Percentiles rank a stretch among this genome's conserved stretches.
phyloP scores from a whole-genome alignment of 2,888 invertebrate genomes.

The Agrochola circellaris region DNA sequence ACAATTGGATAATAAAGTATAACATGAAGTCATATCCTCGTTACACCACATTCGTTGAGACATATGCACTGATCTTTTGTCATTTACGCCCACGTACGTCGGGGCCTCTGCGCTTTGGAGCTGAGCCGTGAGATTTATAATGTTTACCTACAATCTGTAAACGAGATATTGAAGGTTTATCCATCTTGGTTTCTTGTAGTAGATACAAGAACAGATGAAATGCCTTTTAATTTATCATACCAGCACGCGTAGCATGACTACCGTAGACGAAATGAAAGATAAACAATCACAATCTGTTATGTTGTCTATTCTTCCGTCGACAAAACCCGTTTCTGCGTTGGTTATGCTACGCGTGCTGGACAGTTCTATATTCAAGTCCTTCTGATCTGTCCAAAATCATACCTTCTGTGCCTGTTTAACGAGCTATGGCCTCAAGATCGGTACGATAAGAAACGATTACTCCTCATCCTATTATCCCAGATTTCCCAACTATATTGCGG shows the following conservation, averaged over 20 bases:
- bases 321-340: too few species aligned
- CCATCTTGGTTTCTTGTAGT: neutral
- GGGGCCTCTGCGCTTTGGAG: constrained; percentile 9
- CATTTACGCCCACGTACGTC: constrained; percentile 58
- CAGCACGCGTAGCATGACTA: too few species aligned
- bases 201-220: neutral
- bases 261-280: too few species aligned
- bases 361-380: neutral
- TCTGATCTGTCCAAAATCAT: neutral
- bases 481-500: neutral
- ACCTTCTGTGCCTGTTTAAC: neutral
- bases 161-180: neutral
- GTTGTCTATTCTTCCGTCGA: too few species aligned
- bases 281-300: too few species aligned
- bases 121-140: neutral
- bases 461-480: neutral
- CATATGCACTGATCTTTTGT: constrained; percentile 51
- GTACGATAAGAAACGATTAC: neutral
- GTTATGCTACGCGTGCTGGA: too few species aligned
- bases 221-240: neutral
- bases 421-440: too few species aligned
- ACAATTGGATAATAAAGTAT: constrained; percentile 63
- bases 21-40: constrained; percentile 65
- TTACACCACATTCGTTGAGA: constrained; percentile 47
- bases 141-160: constrained; percentile 27